Evolutionary conservation across 2,113 vertebrate species (phyloP), one percentile per base, ranked within the genome.

Genomic region (Atlantisia rogersi): DNA sequence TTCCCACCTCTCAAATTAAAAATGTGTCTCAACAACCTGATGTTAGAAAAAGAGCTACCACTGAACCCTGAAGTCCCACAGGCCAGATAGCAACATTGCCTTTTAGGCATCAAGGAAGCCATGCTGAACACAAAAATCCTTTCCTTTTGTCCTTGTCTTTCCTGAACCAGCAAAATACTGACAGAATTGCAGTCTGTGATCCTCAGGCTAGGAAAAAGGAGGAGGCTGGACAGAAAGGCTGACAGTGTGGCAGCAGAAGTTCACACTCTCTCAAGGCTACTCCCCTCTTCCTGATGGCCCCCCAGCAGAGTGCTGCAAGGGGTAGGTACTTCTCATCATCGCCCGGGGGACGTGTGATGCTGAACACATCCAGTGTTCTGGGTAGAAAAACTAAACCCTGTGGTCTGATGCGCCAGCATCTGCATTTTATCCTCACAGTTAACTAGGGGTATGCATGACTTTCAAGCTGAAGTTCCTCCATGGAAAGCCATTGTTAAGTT

Each of bases 271-370:
- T 20, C 44, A 16, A 9, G 46, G 29, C 40, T 81, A 50, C 26
- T 40, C n/a, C n/a, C 22, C 32, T 44, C 52, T 52, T 31, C 50
- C 10, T 1, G 3, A 26, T 6, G 15, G 26, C 5, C 20, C 24
- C 24, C 25, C 2, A 1, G 37, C 18, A 3, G 15, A 44, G 48
- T 31, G 12, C 48, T 42, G 70, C 6, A 6, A 68, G 64, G 37
- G 37, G 32, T 12, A 31, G 32, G 29, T 5, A 16, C 12, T 37
- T 24, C 39, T 46, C 28, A 6, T 12, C 25, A 22, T 71, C 5
- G 0, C 39, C 67, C 0, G 0, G 35, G 42, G 48, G 20, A 71
- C 17, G 4, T 25, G 59, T 12, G 37, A 28, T 40, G 32, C 29
- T 68, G 56, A 82, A 24, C 32, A 31, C 42, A 50, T 6, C 13